Base-by-base conservation (phyloP, 2,113 vertebrate genomes). In the Phasianus colchicus region DNA sequence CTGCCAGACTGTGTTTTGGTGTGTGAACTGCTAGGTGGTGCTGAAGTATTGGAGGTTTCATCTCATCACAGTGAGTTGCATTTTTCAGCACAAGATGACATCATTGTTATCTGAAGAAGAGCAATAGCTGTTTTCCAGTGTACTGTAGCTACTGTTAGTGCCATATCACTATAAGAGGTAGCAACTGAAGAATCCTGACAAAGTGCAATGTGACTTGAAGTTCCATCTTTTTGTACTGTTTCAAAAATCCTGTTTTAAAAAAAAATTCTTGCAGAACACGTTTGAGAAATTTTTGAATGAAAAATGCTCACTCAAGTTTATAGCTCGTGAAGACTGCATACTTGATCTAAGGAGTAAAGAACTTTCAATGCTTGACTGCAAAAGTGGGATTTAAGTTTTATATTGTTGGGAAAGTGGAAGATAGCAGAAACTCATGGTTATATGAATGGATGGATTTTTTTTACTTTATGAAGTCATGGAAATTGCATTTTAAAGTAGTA, bases 1-100 rank as follows among this genome's bases (percentile, higher is more conserved):
- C 27, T 78, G 18, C 13, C 48, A 40, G 9, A 6, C 4, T 84
- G 94, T 29, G 5, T 30, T 91, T 25, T 63, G 30, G n/a, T 24
- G n/a, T 58, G 0, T 60, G 50, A 40, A 64, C 96, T 66, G 90
- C 82, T 20, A 94, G 95, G 88, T 94, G 95, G 93, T 92, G 86
- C 93, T 89, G 86, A 14, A 69, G 81, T 38, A 81, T 69, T 42
- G 65, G 65, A 58, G n/a, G 54, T 43, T 30, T 43, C 54, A 22
- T 86, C 60, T 86, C 14, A 1, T 17, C 12, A 1, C 9, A 15
- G 24, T 13, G 43, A 79, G 14, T 20, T 77, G 43, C 11, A 0
- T 14, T 82, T 82, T 77, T 58, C 65, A 64, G 5, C 24, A 32
- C 29, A 54, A 32, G 58, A 40, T 30, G 16, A 47, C 22, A 2